Evolutionary conservation across 2,113 vertebrate species (phyloP).

Genomic region (Urocolius indicus): DNA sequence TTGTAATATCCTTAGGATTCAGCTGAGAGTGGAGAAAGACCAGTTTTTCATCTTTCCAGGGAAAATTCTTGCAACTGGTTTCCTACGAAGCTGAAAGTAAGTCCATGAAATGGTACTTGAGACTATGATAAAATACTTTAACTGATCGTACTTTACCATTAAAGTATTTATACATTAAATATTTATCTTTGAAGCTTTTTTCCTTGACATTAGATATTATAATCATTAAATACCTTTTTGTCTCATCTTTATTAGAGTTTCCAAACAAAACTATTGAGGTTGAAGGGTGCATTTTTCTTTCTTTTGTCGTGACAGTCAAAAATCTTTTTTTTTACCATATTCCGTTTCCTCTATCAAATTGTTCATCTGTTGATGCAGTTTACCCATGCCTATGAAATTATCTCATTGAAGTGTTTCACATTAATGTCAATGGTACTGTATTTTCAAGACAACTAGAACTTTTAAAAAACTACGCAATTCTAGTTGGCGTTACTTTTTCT

Average conservation of each 20-base stretch:
- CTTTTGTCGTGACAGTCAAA: constrained; percentile 32
- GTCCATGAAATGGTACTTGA: background rate
- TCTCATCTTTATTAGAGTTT: background rate
- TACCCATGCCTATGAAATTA: constrained; percentile 65
- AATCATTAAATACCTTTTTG: constrained; percentile 4
- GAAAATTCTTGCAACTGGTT: background rate
- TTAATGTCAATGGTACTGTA: constrained; percentile 53
- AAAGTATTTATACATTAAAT: constrained; percentile 23
- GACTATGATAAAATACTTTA: background rate
- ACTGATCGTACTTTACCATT: background rate
- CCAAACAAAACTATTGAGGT: constrained; percentile 53
- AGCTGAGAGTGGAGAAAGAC: background rate
- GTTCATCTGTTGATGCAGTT: constrained; percentile 69
- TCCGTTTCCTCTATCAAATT: constrained; percentile 68
- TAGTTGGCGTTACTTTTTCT: constrained; percentile 64
- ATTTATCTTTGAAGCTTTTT: constrained; percentile 25
- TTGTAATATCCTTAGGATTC: background rate
- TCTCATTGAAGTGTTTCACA: constrained; percentile 59
- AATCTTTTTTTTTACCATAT: constrained; percentile 5
- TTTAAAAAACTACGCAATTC: constrained; percentile 66
- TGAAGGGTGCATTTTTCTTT: constrained; percentile 23
- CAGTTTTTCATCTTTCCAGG: background rate
- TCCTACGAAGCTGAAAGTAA: background rate
- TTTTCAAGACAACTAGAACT: constrained; percentile 69
- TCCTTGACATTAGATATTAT: constrained; percentile 3